Conservation (phyloP, 1,140 invertebrate species). For the Panagrolaimus sp. region DNA sequence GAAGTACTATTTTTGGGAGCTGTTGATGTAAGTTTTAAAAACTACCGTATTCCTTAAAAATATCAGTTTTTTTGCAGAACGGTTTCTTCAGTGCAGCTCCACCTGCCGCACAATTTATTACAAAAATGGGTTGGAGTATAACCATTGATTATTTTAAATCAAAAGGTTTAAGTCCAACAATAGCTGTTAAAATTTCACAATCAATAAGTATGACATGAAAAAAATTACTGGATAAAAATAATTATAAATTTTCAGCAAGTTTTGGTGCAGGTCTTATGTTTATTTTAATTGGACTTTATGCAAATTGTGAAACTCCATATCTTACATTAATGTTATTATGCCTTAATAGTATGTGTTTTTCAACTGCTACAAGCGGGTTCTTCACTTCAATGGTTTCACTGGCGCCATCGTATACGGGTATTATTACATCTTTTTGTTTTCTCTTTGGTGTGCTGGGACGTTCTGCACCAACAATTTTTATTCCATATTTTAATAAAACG, state of each 20-base stretch:
- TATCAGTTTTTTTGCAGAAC: conserved; percentile 23
- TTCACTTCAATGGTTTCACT: conserved; percentile 43
- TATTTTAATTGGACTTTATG: conserved; percentile 25
- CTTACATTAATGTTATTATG: conserved; percentile 33
- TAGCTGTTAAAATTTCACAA: conserved; percentile 45
- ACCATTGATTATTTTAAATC: conserved; percentile 41
- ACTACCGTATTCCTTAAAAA: background rate
- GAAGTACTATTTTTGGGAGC: conserved; percentile 34
- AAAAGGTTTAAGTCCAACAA: conserved; percentile 26
- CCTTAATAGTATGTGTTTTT: conserved; percentile 30
- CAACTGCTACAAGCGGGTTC: conserved; percentile 41
- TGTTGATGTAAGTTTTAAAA: conserved; percentile 27
- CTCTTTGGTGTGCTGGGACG: conserved; percentile 32
- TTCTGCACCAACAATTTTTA: conserved; percentile 28
- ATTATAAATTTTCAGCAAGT: conserved; percentile 29
- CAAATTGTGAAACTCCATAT: conserved; percentile 28
- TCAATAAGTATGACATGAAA: conserved; percentile 32
- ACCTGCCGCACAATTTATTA: conserved; percentile 31
- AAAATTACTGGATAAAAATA: background rate
- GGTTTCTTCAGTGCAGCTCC: conserved; percentile 43
- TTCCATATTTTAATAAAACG: conserved; percentile 37
- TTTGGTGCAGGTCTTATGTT: conserved; percentile 27
- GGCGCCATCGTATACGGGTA: conserved; percentile 40
- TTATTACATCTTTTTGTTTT: conserved; percentile 38
- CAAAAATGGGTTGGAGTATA: conserved; percentile 38